phyloP scores from a whole-genome alignment of 2,888 invertebrate species.

The Agrochola macilenta region DNA sequence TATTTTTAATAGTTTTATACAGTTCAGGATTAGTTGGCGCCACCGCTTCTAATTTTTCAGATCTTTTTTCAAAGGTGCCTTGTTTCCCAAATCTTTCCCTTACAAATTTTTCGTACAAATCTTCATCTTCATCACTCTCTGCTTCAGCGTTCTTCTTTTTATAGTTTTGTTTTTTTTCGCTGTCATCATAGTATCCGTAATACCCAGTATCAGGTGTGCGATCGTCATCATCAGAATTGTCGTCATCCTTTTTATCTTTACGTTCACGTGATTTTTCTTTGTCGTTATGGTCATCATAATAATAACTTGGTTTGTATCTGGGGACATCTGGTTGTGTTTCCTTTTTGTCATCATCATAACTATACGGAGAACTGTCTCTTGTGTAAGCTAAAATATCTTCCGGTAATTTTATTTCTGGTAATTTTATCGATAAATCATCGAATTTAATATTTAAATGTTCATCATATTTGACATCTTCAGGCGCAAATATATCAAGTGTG shows the following conservation, averaged over 20 bases:
- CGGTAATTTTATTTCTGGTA: slow-evolving; percentile 88
- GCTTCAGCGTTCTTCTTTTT: slow-evolving; percentile 72
- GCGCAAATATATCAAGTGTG: slow-evolving; percentile 75
- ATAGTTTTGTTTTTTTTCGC: slow-evolving; percentile 71
- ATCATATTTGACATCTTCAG: slow-evolving; percentile 77
- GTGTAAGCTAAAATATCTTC: slow-evolving; percentile 84
- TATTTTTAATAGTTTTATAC: slow-evolving; percentile 78
- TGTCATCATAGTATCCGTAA: slow-evolving; percentile 61
- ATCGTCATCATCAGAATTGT: slow-evolving; percentile 64
- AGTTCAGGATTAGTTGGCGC: slow-evolving; percentile 77
- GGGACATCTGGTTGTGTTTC: slow-evolving; percentile 51
- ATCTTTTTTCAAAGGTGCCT: slow-evolving; percentile 79
- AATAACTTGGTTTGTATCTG: slow-evolving; percentile 68
- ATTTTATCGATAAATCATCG: slow-evolving; percentile 82
- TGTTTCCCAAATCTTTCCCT: slow-evolving; percentile 86
- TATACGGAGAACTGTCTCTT: slow-evolving; percentile 73
- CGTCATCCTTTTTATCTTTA: slow-evolving; percentile 62
- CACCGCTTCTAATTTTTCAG: slow-evolving; percentile 76
- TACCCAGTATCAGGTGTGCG: slow-evolving; percentile 66
- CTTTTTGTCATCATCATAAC: slow-evolving; percentile 69
- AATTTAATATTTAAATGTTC: slow-evolving; percentile 85
- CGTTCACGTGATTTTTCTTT: slow-evolving; percentile 59
- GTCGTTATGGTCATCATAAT: slow-evolving; percentile 73
- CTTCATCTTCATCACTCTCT: slow-evolving; percentile 77
- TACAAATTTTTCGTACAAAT: slow-evolving; percentile 88